Evolutionary conservation across 1,140 invertebrate species (phyloP), one percentile per base, ranked within the genome.

Genomic region (Zaprionus taronus): DNA sequence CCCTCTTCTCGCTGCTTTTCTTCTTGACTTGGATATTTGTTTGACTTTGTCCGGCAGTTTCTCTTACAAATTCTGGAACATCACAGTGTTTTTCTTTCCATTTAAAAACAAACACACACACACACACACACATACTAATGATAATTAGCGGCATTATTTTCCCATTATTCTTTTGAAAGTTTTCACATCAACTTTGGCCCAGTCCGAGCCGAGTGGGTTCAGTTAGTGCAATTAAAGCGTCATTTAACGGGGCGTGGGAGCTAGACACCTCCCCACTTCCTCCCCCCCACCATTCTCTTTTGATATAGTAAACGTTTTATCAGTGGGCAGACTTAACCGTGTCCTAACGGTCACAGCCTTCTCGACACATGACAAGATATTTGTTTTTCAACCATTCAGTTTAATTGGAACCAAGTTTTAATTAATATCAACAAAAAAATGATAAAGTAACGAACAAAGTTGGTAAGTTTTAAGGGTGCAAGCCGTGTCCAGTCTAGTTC

Each of bases 71-170:
- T 86, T 86, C 83, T 87, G 80, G 80, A 77, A 74, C 77, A 56
- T 70, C 83, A 72, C 68, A 79, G 74, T 55, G 22, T 63, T 61
- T 70, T 63, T 63, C 34, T 20, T 26, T 69, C 44, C 44, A 65
- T 67, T 65, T 67, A 61, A 87, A 87, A 87, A 72, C 81, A 79
- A 72, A 61, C 61, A 87, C 83, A 71, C 68, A 80, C 81, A 79
- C 76, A 61, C 61, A 87, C 83, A 71, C 68, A 80, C 76, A 70
- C 81, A 79, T 79, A 62, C 69, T 83, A 89, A 87, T 87, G 80
- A 83, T 87, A 87, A 87, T 87, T 89, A 87, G 83, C 47, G 72
- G 83, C 84, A 87, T 87, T 87, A 89, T 87, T 87, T 87, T 87
- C 84, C 83, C 83, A 87, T 87, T 87, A 89, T 87, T 87, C 84